A percentile compares a stretch with the other conserved stretches of the same genome.
phyloP scores from a whole-genome alignment of 1,140 invertebrate species.

The Macrosteles quadrilineatus region DNA sequence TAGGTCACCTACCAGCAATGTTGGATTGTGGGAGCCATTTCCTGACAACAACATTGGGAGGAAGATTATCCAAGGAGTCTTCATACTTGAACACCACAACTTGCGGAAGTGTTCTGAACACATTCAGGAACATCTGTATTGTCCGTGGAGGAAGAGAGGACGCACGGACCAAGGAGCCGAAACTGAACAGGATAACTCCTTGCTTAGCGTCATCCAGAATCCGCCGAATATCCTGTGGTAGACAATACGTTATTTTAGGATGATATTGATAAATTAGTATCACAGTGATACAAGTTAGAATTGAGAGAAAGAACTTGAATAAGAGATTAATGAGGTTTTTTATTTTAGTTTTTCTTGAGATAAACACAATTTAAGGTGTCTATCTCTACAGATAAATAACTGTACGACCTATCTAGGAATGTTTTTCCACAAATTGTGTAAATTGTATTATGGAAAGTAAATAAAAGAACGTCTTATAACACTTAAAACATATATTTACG shows the following conservation, averaged over 20 bases:
- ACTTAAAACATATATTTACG: too few species aligned
- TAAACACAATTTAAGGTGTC: too few species aligned
- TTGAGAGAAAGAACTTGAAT: too few species aligned
- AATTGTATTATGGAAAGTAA: too few species aligned
- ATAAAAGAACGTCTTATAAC: too few species aligned
- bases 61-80: constrained; percentile 22
- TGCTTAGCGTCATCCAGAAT: constrained; percentile 39
- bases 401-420: too few species aligned
- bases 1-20: constrained; percentile 41
- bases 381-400: too few species aligned
- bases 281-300: too few species aligned
- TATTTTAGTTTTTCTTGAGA: too few species aligned
- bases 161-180: constrained; percentile 45
- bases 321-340: too few species aligned
- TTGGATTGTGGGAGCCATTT: constrained; percentile 51
- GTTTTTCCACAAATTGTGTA: too few species aligned
- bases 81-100: not conserved
- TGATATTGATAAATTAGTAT: too few species aligned
- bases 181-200: constrained; percentile 49
- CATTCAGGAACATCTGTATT: not conserved
- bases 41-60: constrained; percentile 46
- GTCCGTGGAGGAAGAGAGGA: constrained; percentile 38
- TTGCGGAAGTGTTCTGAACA: not conserved
- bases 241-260: not conserved
- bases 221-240: not conserved